A percentile compares a stretch with the other conserved stretches of the same genome.
Evolutionary conservation across 2,797 vertebrate genomes (phyloP).

Genomic region (Knipowitschia caucasica): DNA sequence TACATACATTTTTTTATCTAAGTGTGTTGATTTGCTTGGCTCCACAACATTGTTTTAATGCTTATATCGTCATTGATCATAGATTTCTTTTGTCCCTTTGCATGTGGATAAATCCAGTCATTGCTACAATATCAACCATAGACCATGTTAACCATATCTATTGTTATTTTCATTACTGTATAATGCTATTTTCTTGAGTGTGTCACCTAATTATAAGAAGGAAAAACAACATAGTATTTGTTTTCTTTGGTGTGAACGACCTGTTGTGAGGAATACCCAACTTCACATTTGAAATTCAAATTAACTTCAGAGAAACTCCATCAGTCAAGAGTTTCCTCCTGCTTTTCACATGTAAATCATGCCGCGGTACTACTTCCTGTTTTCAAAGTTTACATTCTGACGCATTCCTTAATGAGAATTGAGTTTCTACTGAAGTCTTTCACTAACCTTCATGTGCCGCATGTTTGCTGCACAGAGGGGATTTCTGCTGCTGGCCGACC

Average conservation of each 20-base stretch:
- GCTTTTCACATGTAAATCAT: slow-evolving; percentile 28
- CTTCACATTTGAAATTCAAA: slow-evolving; percentile 22
- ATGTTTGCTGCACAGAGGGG: slow-evolving; percentile 15
- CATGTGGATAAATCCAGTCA: too few relatives aligned
- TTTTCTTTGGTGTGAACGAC: background rate
- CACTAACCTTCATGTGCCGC: slow-evolving; percentile 10
- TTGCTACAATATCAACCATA: too few relatives aligned
- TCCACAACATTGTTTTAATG: too few relatives aligned
- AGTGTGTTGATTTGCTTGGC: too few relatives aligned
- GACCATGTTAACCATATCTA: too few relatives aligned
- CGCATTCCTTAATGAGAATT: slow-evolving; percentile 2
- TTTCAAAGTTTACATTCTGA: background rate
- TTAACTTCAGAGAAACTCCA: slow-evolving; percentile 18
- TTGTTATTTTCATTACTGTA: background rate
- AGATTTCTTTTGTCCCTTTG: too few relatives aligned
- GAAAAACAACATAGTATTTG: background rate
- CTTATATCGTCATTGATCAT: too few relatives aligned
- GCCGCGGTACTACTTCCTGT: slow-evolving; percentile 9
- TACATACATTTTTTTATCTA: too few relatives aligned
- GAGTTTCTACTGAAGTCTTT: slow-evolving; percentile 10
- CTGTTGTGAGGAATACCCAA: slow-evolving; percentile 7
- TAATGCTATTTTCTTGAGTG: background rate
- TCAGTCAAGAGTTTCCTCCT: slow-evolving; percentile 39
- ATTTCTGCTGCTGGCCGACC: slow-evolving; percentile 28
- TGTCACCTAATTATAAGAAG: background rate